Conservation (phyloP, 2,113 vertebrate genomes). For the Alethe castanea region DNA sequence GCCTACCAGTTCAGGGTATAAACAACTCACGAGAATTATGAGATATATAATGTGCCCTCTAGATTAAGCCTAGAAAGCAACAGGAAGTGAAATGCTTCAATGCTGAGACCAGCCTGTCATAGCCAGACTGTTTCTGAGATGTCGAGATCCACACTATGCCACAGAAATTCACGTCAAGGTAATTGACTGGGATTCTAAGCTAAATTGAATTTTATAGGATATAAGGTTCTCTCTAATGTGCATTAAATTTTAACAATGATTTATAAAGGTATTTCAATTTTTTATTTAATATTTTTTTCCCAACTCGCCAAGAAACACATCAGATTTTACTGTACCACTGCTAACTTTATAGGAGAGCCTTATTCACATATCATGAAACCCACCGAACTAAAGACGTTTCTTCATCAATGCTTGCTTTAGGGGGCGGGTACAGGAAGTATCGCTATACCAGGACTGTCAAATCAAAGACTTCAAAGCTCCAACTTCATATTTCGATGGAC, state of each 20-base stretch:
- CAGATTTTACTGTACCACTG: slow-evolving; percentile 10
- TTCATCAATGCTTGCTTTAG: neutral
- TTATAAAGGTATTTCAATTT: neutral
- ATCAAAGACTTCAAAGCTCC: slow-evolving; percentile 12
- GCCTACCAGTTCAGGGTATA: neutral
- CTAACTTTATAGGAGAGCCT: slow-evolving; percentile 27
- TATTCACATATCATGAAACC: neutral
- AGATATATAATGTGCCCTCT: neutral
- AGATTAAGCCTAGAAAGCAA: neutral
- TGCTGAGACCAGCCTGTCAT: neutral
- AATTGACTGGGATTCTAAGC: slow-evolving; percentile 2
- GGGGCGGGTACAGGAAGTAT: slow-evolving; percentile 57
- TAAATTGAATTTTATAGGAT: slow-evolving; percentile 38
- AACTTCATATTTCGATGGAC: slow-evolving; percentile 8
- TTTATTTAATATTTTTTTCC: neutral
- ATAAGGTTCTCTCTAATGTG: neutral
- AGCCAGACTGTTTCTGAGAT: neutral
- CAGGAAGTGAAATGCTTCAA: neutral
- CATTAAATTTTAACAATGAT: slow-evolving; percentile 12
- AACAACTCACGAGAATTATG: neutral
- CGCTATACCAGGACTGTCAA: neutral
- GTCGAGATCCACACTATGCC: neutral
- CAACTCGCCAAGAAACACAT: slow-evolving; percentile 5
- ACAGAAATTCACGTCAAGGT: neutral
- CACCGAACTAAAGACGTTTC: neutral